Base-by-base conservation (phyloP, 2,888 invertebrate species). In the Lasioglossum zephyrum region DNA sequence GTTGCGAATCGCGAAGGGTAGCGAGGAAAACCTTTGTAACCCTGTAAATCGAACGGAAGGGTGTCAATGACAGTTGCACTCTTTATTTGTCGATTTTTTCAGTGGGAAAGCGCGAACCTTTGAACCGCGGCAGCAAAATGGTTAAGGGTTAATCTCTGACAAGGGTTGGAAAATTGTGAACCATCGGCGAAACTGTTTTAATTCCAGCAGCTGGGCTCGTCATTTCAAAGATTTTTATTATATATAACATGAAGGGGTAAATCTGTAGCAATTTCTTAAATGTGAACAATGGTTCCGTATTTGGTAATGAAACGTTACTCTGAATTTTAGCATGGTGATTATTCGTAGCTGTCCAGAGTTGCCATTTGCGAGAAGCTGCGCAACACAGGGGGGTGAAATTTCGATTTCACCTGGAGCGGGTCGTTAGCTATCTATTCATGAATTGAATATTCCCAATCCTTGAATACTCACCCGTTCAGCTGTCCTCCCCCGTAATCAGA, bases 1-100 rank as follows among this genome's bases (percentile, higher is more conserved):
- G 89, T 89, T 84, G 84, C 84, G 84, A 87, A 81, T 75, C 84
- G 66, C 36, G 66, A 4, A 6, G 66, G 53, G 53, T 53, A 53
- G 53, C 22, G 66, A 66, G 31, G 75, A 74, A 44, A 75, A 75
- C 39, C 66, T 57, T n/a, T 77, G 63, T 47, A 63, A 31, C 66
- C 63, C 70, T 60, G 22, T 53, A 22, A 2, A 53, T 53, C 53
- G 22, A 22, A 22, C 22, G 53, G 3, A 53, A 22, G 53, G 53
- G 53, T 53, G 22, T n/a, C 53, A 0, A 66, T 31, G 31, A 26
- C 60, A 60, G 53, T 26, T 69, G 39, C 70, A 18, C 60, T 26
- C 22, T 22, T 70, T 44, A 44, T n/a, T 70, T n/a, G 53, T 2
- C 53, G 53, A 53, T 53, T 53, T 53, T 53, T 22, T 53, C 53